Conservation (phyloP, 1,140 invertebrate species). For the Spodoptera litura region DNA sequence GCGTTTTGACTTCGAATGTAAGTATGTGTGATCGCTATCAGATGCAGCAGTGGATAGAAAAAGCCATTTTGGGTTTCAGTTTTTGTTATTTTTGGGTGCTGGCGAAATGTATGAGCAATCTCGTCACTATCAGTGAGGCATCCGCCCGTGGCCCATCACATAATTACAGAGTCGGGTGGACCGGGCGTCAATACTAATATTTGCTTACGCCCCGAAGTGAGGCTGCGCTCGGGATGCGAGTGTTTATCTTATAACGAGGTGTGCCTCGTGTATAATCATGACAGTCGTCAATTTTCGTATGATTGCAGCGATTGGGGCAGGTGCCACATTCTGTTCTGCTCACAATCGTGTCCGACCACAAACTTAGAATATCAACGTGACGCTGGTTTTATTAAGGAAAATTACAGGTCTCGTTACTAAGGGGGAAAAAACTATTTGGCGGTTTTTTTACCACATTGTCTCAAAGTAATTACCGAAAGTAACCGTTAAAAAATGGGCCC, state of each 20-base stretch:
- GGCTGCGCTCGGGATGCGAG: conserved; percentile 57
- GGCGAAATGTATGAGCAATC: conserved; percentile 65
- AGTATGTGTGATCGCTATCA: background rate
- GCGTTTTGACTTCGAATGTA: background rate
- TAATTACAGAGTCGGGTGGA: conserved; percentile 67
- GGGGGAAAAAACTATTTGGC: conserved; percentile 13
- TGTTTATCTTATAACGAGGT: conserved; percentile 70
- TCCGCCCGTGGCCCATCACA: conserved; percentile 44
- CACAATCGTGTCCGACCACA: conserved; percentile 7
- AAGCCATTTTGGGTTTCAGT: background rate
- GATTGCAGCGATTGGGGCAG: conserved; percentile 61
- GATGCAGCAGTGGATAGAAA: conserved; percentile 2
- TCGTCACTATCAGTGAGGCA: conserved; percentile 67
- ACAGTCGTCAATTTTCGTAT: conserved; percentile 54
- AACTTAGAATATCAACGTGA: conserved; percentile 32
- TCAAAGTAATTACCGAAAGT: conserved; percentile 21
- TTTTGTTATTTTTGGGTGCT: conserved; percentile 49
- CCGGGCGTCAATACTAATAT: conserved; percentile 74
- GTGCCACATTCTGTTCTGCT: conserved; percentile 58
- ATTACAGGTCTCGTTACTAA: background rate
- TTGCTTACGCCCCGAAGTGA: conserved; percentile 75
- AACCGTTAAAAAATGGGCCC: conserved; percentile 42
- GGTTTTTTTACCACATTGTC: conserved; percentile 4
- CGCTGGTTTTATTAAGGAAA: conserved; percentile 16
- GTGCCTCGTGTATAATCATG: conserved; percentile 67